Percentiles rank a stretch among this genome's conserved stretches.
Evolutionary conservation across 2,797 vertebrate genomes (phyloP).

Genomic region (Rhabdophis nuchalis): DNA sequence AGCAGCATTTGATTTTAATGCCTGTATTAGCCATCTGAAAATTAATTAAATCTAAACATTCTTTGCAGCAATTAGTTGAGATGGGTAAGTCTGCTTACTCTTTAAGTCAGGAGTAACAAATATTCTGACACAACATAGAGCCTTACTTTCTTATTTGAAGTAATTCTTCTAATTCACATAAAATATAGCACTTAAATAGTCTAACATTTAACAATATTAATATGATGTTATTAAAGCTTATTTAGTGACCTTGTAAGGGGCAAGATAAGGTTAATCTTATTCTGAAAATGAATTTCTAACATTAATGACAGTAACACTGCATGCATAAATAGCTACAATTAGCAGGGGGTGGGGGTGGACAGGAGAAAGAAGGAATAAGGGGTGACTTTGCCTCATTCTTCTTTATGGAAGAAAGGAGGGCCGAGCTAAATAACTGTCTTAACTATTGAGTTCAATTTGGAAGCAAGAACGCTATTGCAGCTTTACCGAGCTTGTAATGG

Average conservation of each 20-base stretch:
- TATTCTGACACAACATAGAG: slow-evolving; percentile 8
- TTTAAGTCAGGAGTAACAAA: slow-evolving; percentile 23
- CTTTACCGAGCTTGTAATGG: neutral
- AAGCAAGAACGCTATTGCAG: neutral
- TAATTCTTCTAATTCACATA: neutral
- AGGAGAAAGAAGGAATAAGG: neutral
- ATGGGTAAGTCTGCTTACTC: slow-evolving; percentile 46
- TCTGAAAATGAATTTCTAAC: neutral
- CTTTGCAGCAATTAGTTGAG: slow-evolving; percentile 53
- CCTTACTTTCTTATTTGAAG: neutral
- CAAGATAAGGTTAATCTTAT: neutral
- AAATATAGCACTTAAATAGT: neutral
- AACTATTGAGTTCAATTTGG: neutral
- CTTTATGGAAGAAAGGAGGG: neutral
- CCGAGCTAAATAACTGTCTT: neutral
- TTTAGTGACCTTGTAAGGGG: neutral
- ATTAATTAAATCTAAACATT: slow-evolving; percentile 40
- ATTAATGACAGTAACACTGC: neutral
- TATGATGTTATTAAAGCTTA: neutral
- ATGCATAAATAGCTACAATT: neutral
- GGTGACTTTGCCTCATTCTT: neutral
- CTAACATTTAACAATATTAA: neutral
- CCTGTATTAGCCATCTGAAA: slow-evolving; percentile 6
- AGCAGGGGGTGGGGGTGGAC: no score
- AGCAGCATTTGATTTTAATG: neutral